Evolutionary conservation across 92 coral and sea anemone genomes (phyloP).

Genomic region (Phenganax marumi): DNA sequence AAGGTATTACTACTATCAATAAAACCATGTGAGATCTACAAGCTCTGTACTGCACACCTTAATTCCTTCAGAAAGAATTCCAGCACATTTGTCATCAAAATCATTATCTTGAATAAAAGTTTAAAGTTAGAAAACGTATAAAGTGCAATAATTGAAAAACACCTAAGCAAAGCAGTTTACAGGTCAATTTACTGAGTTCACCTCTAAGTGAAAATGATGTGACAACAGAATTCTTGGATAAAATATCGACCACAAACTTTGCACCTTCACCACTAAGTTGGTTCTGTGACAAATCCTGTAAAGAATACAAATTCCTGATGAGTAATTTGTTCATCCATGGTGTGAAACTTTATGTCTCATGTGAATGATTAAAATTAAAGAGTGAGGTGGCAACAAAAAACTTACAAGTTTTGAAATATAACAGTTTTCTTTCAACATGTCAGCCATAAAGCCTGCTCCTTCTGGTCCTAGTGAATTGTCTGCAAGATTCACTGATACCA

Average conservation of each 20-base stretch:
- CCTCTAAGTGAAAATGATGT: constrained; percentile 81
- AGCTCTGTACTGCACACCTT: too few species aligned
- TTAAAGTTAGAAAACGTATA: background rate
- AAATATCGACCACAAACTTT: constrained; percentile 74
- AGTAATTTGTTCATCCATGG: background rate
- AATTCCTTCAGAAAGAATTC: constrained; percentile 77
- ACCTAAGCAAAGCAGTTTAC: too few species aligned
- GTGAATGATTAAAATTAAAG: background rate
- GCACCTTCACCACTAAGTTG: constrained; percentile 82
- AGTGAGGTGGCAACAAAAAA: background rate
- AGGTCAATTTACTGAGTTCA: constrained; percentile 29
- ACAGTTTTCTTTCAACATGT: constrained; percentile 97
- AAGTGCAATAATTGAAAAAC: background rate
- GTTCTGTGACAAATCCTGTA: constrained; percentile 91
- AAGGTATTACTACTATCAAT: background rate
- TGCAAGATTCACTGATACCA: constrained; percentile 75
- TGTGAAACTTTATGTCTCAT: background rate
- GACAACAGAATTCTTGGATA: constrained; percentile 76
- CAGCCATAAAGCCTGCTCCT: constrained; percentile 89
- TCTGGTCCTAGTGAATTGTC: constrained; percentile 95
- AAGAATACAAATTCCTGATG: background rate
- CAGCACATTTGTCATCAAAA: constrained; percentile 91
- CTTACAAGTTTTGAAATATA: constrained; percentile 89
- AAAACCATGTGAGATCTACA: background rate
- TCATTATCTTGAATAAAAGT: constrained; percentile 62